phyloP scores from a whole-genome alignment of 2,888 invertebrate species.

The Belgica antarctica region DNA sequence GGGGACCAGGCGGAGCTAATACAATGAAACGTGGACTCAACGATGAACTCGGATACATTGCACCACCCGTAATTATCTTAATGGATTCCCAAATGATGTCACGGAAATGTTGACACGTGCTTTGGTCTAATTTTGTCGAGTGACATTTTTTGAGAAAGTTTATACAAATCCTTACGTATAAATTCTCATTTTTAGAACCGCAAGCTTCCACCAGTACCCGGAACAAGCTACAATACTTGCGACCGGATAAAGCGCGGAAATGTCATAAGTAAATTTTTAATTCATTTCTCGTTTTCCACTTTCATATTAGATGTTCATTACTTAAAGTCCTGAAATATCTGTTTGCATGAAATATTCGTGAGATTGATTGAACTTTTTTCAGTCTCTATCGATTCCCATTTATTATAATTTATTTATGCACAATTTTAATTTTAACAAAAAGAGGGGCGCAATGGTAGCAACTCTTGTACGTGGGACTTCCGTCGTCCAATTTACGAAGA shows the following conservation, averaged over 20 bases:
- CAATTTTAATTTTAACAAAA: not conserved
- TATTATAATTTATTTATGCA: constrained; percentile 5
- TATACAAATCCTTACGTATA: too few relatives aligned
- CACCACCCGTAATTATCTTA: too few relatives aligned
- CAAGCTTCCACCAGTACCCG: constrained; percentile 87
- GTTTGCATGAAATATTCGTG: not conserved
- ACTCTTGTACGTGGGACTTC: constrained; percentile 84
- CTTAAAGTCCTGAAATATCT: not conserved
- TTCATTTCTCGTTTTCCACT: not conserved
- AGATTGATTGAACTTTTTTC: constrained; percentile 5
- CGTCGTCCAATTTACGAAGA: constrained; percentile 87
- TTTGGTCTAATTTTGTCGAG: too few relatives aligned
- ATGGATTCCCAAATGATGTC: too few relatives aligned
- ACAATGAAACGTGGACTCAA: constrained; percentile 77
- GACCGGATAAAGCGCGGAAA: constrained; percentile 86
- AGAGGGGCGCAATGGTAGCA: constrained; percentile 22
- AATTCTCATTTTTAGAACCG: too few relatives aligned
- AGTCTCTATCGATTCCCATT: not conserved
- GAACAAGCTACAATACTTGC: constrained; percentile 90
- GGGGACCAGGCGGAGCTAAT: constrained; percentile 61
- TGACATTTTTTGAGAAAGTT: too few relatives aligned
- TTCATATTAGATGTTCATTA: not conserved
- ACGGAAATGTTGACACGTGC: too few relatives aligned
- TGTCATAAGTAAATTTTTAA: constrained; percentile 73
- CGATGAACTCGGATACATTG: constrained; percentile 89